phyloP scores from a whole-genome alignment of 2,888 invertebrate species.

The Leptothorax acervorum region DNA sequence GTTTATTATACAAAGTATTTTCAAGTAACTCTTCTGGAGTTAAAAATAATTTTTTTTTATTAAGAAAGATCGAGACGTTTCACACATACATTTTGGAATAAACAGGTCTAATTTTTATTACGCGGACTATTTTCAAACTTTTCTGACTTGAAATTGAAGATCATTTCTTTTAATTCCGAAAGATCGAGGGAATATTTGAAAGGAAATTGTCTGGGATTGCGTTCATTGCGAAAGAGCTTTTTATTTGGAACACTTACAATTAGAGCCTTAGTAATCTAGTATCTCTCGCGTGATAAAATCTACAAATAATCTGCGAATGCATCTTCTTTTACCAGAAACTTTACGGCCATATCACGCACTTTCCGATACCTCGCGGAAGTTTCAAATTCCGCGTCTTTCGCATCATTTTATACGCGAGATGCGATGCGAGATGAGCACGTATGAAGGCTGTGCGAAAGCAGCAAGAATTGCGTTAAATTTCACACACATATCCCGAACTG shows the following conservation, averaged over 20 bases:
- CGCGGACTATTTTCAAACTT: neutral
- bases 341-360: slow-evolving; percentile 13
- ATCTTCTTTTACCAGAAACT: slow-evolving; percentile 10
- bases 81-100: neutral
- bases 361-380: slow-evolving; percentile 1
- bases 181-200: neutral
- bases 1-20: neutral
- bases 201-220: neutral
- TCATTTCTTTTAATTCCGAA: neutral
- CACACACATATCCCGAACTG: neutral
- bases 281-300: neutral
- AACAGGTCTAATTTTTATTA: neutral
- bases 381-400: neutral
- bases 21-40: neutral
- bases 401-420: neutral
- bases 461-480: neutral
- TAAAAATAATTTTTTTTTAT: neutral
- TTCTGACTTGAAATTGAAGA: neutral
- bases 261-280: neutral
- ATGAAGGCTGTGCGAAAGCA: neutral
- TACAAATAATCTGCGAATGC: neutral
- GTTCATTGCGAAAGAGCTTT: neutral
- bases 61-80: neutral
- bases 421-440: neutral
- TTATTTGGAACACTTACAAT: neutral